Evolutionary conservation across 2,888 invertebrate species (phyloP).

Genomic region (Aspidiotus destructor): DNA sequence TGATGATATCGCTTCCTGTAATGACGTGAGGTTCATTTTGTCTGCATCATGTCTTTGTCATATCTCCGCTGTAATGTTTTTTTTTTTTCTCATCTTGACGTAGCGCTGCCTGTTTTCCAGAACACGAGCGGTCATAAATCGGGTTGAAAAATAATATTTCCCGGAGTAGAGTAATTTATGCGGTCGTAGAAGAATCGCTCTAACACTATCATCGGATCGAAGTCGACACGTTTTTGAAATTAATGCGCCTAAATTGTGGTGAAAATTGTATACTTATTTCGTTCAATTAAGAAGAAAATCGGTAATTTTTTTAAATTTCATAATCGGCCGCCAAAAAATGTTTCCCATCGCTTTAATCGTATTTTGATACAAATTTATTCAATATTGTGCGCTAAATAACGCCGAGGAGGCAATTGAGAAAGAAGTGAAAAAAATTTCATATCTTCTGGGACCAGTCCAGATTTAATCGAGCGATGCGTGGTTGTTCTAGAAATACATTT

Average conservation of each 20-base stretch:
- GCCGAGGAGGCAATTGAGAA: too few species aligned
- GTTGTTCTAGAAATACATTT: neutral
- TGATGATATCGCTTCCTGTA: neutral
- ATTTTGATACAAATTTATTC: too few species aligned
- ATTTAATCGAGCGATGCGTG: too few species aligned
- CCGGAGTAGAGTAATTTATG: neutral
- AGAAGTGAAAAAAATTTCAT: too few species aligned
- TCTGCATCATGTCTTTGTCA: constrained; percentile 4
- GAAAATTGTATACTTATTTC: too few species aligned
- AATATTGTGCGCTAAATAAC: too few species aligned
- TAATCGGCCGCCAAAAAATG: too few species aligned
- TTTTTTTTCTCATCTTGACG: neutral
- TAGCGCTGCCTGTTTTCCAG: neutral
- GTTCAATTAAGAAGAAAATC: too few species aligned
- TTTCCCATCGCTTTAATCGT: too few species aligned
- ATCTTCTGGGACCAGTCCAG: too few species aligned
- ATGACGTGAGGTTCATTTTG: neutral
- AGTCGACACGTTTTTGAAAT: constrained; percentile 1
- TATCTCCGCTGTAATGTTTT: neutral
- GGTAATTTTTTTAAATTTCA: too few species aligned
- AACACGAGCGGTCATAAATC: constrained; percentile 4
- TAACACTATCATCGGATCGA: neutral
- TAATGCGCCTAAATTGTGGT: neutral
- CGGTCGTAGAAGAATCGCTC: neutral
- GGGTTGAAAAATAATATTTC: neutral